Conservation (phyloP, 1,140 invertebrate species). For the Trinorchestia longiramus region DNA sequence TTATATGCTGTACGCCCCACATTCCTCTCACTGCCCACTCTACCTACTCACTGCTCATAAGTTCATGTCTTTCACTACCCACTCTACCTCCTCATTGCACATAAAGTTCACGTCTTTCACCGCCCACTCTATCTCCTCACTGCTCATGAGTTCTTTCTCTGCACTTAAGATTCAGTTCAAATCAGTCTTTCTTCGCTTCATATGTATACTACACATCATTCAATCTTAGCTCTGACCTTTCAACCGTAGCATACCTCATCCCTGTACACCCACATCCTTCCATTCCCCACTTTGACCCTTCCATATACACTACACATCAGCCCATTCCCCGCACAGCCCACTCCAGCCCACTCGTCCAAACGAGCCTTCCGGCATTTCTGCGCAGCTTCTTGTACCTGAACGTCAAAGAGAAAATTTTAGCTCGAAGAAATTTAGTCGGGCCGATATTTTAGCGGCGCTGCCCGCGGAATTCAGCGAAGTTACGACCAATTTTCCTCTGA, state of each 20-base stretch:
- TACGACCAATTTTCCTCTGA: slow-evolving; percentile 50
- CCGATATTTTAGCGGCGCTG: slow-evolving; percentile 50
- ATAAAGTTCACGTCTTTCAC: too few relatives aligned
- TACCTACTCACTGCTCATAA: too few relatives aligned
- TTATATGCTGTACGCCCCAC: too few relatives aligned
- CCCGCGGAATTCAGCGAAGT: slow-evolving; percentile 38
- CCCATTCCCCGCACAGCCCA: background rate
- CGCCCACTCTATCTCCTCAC: too few relatives aligned
- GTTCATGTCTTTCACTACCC: too few relatives aligned
- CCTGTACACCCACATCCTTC: slow-evolving; percentile 47
- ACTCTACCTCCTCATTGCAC: too few relatives aligned
- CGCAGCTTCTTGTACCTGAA: slow-evolving; percentile 50
- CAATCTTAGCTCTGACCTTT: background rate
- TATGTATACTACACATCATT: background rate
- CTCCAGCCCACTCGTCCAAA: slow-evolving; percentile 50
- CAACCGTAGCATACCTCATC: background rate
- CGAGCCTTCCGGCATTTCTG: slow-evolving; percentile 30
- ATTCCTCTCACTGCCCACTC: too few relatives aligned
- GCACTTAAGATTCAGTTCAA: background rate
- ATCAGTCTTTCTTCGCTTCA: background rate
- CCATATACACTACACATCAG: background rate
- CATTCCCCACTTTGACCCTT: slow-evolving; percentile 42
- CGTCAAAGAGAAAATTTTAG: slow-evolving; percentile 51
- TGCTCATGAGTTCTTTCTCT: too few relatives aligned
- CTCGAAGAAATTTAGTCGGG: slow-evolving; percentile 52